Percentiles rank a stretch among this genome's conserved stretches.
phyloP scores from a whole-genome alignment of 2,888 invertebrate genomes.

The Cosmia pyralina region DNA sequence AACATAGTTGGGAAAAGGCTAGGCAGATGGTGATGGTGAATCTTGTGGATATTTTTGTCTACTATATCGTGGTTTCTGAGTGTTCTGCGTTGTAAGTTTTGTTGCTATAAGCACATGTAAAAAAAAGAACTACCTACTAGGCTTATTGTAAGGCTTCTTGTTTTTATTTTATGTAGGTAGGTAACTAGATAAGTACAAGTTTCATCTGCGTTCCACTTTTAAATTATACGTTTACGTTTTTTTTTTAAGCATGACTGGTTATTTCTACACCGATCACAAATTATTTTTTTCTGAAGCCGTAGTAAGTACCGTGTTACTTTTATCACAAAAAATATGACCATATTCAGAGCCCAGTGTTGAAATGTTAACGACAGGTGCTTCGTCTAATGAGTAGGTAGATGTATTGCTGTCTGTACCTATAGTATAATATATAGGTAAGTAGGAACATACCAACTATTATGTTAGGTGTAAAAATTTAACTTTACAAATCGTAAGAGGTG shows the following conservation, averaged over 20 bases:
- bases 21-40: neutral
- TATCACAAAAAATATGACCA: constrained; percentile 31
- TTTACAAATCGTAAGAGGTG: too few species aligned
- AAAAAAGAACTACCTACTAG: neutral
- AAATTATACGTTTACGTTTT: constrained; percentile 32
- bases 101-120: neutral
- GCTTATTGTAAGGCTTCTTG: neutral
- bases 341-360: neutral
- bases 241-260: constrained; percentile 10
- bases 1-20: too few species aligned
- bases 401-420: neutral
- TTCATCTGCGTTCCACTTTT: constrained; percentile 34
- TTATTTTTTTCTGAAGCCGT: constrained; percentile 30
- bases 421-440: neutral
- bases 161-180: neutral
- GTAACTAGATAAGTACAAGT: neutral
- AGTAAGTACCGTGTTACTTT: constrained; percentile 18
- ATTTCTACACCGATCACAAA: constrained; percentile 6
- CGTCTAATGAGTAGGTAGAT: constrained; percentile 12
- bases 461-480: too few species aligned
- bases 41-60: too few species aligned
- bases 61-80: neutral
- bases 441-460: neutral
- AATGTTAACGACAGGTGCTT: constrained; percentile 11
- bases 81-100: neutral